These are phyloP conservation scores for Philypnodon macrostomus DNA, from an alignment of 2,797 vertebrate genomes.

Conservation along the genomic window DNA sequence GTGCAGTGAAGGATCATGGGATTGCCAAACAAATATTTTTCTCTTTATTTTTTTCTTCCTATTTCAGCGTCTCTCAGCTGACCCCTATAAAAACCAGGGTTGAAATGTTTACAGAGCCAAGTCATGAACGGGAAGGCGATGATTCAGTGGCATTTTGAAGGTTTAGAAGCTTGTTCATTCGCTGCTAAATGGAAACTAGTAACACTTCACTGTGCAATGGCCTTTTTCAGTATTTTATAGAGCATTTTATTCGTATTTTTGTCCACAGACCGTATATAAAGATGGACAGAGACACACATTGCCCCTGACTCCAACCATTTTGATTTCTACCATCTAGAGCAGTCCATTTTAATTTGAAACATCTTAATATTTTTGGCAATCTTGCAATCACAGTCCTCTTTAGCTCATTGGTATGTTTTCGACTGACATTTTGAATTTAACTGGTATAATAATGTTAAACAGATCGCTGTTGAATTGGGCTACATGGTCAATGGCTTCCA, in stretches of 20 bases:
- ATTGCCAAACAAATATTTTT: conserved; percentile 38
- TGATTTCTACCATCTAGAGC: too few species aligned
- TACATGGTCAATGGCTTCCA: too few species aligned
- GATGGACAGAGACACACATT: not conserved
- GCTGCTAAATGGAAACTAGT: conserved; percentile 72
- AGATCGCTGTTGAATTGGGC: too few species aligned
- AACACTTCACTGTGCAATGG: conserved; percentile 37
- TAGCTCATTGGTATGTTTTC: too few species aligned
- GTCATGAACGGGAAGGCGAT: conserved; percentile 46
- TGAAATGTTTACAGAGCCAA: conserved; percentile 61
- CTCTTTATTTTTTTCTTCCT: not conserved
- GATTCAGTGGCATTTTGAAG: conserved; percentile 32
- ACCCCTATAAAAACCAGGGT: conserved; percentile 34
- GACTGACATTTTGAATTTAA: too few species aligned
- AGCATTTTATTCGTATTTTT: not conserved
- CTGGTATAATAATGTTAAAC: too few species aligned
- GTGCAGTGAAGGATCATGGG: conserved; percentile 50
- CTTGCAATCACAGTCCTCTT: too few species aligned
- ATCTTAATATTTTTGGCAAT: too few species aligned
- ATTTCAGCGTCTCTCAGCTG: conserved; percentile 42
- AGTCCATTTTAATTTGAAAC: too few species aligned
- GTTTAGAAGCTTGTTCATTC: conserved; percentile 47
- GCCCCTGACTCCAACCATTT: not conserved
- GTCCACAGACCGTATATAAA: not conserved
- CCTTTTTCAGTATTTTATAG: conserved; percentile 29